Percentiles rank a stretch among this genome's conserved stretches.
Conservation (phyloP, 2,797 vertebrate genomes). For the Sebastolobus alascanus region DNA sequence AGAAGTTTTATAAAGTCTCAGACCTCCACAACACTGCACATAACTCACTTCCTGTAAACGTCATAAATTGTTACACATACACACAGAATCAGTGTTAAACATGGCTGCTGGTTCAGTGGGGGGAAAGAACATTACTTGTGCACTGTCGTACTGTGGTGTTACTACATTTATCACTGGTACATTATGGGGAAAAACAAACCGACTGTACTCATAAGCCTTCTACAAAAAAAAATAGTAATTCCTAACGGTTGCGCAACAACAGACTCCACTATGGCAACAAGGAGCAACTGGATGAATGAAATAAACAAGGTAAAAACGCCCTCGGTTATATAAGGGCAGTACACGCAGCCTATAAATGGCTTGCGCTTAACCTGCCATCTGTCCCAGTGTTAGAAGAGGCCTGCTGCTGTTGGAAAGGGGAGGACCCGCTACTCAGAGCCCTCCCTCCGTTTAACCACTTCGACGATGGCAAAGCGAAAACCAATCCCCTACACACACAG, state of each 20-base stretch:
- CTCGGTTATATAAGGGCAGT: slow-evolving; percentile 46
- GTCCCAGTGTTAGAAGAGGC: slow-evolving; percentile 34
- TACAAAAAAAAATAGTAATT: not conserved
- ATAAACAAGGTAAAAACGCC: slow-evolving; percentile 18
- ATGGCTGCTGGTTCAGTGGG: slow-evolving; percentile 42
- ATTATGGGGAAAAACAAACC: slow-evolving; percentile 3
- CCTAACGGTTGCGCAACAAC: not conserved
- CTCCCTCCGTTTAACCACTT: slow-evolving; percentile 66
- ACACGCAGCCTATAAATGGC: slow-evolving; percentile 39
- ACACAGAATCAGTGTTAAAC: slow-evolving; percentile 38
- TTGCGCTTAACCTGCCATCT: slow-evolving; percentile 36
- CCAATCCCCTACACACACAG: slow-evolving; percentile 12
- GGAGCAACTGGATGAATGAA: not conserved
- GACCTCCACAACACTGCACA: slow-evolving; percentile 86
- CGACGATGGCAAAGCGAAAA: slow-evolving; percentile 31
- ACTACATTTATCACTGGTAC: slow-evolving; percentile 20
- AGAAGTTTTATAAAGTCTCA: slow-evolving; percentile 86
- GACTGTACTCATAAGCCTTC: not conserved
- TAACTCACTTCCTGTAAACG: slow-evolving; percentile 86
- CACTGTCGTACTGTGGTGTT: slow-evolving; percentile 24
- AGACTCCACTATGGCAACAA: not conserved
- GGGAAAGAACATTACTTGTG: slow-evolving; percentile 39
- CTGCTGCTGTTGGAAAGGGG: slow-evolving; percentile 10
- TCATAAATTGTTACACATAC: slow-evolving; percentile 83
- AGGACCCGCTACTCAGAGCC: too few species aligned